Evolutionary conservation across 2,797 vertebrate species (phyloP).

Genomic region (Cichlasoma orientale): DNA sequence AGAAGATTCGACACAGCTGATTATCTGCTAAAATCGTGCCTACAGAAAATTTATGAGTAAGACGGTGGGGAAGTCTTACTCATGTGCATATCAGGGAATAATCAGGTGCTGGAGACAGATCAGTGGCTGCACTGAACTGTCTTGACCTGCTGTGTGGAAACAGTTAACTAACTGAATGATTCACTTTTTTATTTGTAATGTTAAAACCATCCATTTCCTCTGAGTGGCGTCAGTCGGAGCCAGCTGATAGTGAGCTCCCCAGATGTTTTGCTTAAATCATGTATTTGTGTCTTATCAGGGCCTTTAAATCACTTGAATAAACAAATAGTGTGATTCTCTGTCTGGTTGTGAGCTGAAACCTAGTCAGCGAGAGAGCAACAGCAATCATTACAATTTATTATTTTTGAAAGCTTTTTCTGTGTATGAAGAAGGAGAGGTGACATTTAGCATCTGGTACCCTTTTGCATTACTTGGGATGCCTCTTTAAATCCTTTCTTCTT

Average conservation of each 20-base stretch:
- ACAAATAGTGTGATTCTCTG: neutral
- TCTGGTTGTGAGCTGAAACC: neutral
- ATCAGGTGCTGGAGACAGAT: constrained; percentile 8
- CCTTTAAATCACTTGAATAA: constrained; percentile 12
- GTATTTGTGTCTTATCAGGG: constrained; percentile 1
- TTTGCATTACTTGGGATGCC: constrained; percentile 19
- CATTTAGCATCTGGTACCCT: constrained; percentile 60
- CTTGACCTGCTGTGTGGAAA: constrained; percentile 24
- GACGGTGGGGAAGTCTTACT: neutral
- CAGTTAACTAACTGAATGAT: constrained; percentile 25
- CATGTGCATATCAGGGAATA: neutral
- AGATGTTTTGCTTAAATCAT: constrained; percentile 49
- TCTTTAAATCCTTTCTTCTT: constrained; percentile 5
- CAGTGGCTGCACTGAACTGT: neutral
- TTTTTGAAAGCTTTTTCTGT: neutral
- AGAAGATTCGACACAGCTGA: constrained; percentile 7
- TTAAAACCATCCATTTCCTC: constrained; percentile 31
- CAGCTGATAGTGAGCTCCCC: constrained; percentile 49
- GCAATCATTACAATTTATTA: neutral
- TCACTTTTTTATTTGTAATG: constrained; percentile 23
- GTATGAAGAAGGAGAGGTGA: constrained; percentile 18
- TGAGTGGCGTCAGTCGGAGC: constrained; percentile 1
- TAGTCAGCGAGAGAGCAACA: neutral
- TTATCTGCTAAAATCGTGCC: neutral
- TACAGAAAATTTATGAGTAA: neutral